Base-by-base conservation (phyloP, 2,888 invertebrate genomes). In the Parnassius smintheus region DNA sequence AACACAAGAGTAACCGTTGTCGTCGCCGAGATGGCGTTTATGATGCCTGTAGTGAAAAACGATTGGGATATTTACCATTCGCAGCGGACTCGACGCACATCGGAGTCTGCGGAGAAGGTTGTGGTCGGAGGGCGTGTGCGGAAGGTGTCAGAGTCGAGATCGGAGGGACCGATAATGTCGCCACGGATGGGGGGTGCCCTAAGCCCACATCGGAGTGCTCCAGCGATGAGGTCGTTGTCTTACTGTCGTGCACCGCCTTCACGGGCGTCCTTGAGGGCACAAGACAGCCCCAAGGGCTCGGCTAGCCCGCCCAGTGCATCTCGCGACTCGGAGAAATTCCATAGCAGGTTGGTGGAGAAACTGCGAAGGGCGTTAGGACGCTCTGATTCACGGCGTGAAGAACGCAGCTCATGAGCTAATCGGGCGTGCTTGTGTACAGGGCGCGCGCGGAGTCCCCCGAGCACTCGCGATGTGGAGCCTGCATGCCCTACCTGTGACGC, bases 21-120 rank as follows among this genome's bases (percentile, higher is more conserved):
- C 80, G 75, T 74, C 88, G 86, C 78, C 86, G 88, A 86, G 88
- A 97, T 97, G 97, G 97, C 97, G 93, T 97, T 97, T 92, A 97
- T 97, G 97, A 97, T 97, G 96, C 97, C 97, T 65, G 97, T 97
- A 71, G 94, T 97, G 91, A 97, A 97, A 93, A 97, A 97, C 92
- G 97, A 97, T 86, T 97, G 96, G 94, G 96, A 97, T 86, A 97
- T 97, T 80, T 97, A 97, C 93, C 96, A 96, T 92, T 95, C 96
- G 70, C 94, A 95, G 83, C 94, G 96, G 68, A 94, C 94, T 62
- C 93, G 97, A 72, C 94, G 95, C 70, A 93, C 94, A 52, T 96
- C 96, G 9, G 96, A 97, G 86, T 94, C 95, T 10, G 76, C 80
- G 73, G 88, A 88, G 76, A 86, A 88, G 72, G 67, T 66, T 52